Base-by-base conservation (phyloP, 2,797 vertebrate species). In the Anguilla anguilla region DNA sequence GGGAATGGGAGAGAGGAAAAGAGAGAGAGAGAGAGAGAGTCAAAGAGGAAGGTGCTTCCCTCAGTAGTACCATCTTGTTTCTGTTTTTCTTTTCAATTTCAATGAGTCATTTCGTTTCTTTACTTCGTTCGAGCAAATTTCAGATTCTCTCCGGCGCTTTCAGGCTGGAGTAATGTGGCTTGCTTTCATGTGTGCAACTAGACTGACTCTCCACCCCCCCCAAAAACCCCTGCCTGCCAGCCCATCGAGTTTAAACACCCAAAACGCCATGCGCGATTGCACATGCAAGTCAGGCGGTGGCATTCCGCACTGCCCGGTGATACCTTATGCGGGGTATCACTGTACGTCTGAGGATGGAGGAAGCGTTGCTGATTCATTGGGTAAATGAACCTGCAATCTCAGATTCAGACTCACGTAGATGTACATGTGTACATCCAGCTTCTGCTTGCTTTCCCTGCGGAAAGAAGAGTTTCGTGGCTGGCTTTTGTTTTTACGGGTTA, bases 71-170 rank as follows among this genome's bases (percentile, higher is more conserved):
- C 92, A 90, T 92, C 57, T 88, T 92, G 55, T 88, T 91, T 94
- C 90, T 91, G 91, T 89, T 87, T 92, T 92, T n/a, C n/a, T 90
- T 72, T 90, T 91, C 89, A 90, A 90, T 88, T 92, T 91, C 88
- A 84, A 82, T 35, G 3, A 13, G 84, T 86, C 89, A 25, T 90
- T 87, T 83, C 83, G 83, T 87, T 89, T 82, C 82, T 90, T 85
- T 89, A 85, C 92, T 91, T 77, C 90, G 91, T 93, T 90, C 91
- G 91, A 88, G 90, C 92, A 93, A 93, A 93, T 91, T 90, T 93
- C 92, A 91, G 93, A 93, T 94, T 57, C 86, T 61, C 89, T 94
- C 92, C 93, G 94, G 94, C 94, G 94, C 93, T 92, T 91, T 89
- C 90, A 93, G 91, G 89, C 92, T 92, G 9, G 61, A 15, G 13